Conservation (phyloP, 2,888 invertebrate genomes). For the Trachelus stipa region DNA sequence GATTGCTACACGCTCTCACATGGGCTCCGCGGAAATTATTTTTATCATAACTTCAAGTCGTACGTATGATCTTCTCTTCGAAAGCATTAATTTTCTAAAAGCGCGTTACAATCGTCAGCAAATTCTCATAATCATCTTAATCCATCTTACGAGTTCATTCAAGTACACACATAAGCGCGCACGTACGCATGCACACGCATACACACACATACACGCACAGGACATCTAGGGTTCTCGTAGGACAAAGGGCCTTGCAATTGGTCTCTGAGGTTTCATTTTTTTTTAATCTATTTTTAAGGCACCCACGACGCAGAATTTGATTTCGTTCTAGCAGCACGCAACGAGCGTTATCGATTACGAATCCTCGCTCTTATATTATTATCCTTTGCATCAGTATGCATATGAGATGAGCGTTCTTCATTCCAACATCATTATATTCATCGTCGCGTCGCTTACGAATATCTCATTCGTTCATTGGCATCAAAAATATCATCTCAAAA, state of each 20-base stretch:
- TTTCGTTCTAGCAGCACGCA: too few species aligned
- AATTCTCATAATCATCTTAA: too few species aligned
- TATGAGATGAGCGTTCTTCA: too few species aligned
- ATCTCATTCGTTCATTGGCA: too few species aligned
- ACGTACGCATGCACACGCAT: not conserved
- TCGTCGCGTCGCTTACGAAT: too few species aligned
- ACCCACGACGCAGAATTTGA: constrained; percentile 40
- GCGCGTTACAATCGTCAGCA: too few species aligned
- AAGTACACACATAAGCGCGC: not conserved
- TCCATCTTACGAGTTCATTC: too few species aligned
- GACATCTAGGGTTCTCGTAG: not conserved
- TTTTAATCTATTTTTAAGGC: constrained; percentile 52
- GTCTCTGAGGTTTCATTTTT: constrained; percentile 32
- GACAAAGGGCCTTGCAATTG: constrained; percentile 14
- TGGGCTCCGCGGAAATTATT: constrained; percentile 48
- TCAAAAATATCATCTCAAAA: too few species aligned
- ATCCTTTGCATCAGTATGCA: too few species aligned
- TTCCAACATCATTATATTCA: too few species aligned
- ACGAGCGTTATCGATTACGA: too few species aligned
- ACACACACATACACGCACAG: not conserved
- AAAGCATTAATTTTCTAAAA: not conserved
- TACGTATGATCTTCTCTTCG: constrained; percentile 19
- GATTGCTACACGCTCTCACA: constrained; percentile 25
- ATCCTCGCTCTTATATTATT: too few species aligned
- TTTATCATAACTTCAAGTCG: constrained; percentile 37